Base-by-base conservation (phyloP, 2,113 vertebrate genomes). In the Colaptes auratus region DNA sequence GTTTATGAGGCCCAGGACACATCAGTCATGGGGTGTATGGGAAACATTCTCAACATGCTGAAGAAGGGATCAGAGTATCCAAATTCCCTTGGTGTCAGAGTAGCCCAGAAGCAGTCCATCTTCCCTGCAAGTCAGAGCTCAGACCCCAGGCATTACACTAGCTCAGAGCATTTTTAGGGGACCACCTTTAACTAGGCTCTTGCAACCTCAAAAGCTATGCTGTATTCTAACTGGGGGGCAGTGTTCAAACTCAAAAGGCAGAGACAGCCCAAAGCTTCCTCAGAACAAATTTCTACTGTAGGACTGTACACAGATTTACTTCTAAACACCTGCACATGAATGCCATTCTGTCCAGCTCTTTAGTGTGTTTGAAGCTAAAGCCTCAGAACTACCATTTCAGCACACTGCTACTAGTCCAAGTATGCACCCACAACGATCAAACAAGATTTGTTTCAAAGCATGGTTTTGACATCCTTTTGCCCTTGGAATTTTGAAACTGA, bases 171-270 rank as follows among this genome's bases (percentile, higher is more conserved):
- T 77, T 63, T 52, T 67, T 39, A 63, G 35, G 25, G 20, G 20
- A 46, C 30, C 53, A 72, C 12, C 53, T 71, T 76, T 71, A 44
- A 33, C 33, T 1, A 82, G 19, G 27, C 46, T 73, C 30, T 27
- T 89, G 30, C 50, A 87, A 35, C 35, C 46, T 89, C 30, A 55
- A 89, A 69, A 82, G 44, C 13, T 70, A 10, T 14, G 69, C 44
- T 53, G 27, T 31, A 50, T 15, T 55, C 3, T 13, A 60, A 63
- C 15, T 0, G 24, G 7, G 2, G 2, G 4, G 0, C 4, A 44
- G 42, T 44, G 42, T 80, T 9, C 28, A 69, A 77, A 92, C 21
- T 21, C 63, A 31, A 93, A 93, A 90, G 2, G 5, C 65, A 75
- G 76, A 69, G 15, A 73, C 6, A 83, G 15, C 7, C 24, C 58